Conservation (phyloP, 2,888 invertebrate genomes). For the Campopleginae sp. region DNA sequence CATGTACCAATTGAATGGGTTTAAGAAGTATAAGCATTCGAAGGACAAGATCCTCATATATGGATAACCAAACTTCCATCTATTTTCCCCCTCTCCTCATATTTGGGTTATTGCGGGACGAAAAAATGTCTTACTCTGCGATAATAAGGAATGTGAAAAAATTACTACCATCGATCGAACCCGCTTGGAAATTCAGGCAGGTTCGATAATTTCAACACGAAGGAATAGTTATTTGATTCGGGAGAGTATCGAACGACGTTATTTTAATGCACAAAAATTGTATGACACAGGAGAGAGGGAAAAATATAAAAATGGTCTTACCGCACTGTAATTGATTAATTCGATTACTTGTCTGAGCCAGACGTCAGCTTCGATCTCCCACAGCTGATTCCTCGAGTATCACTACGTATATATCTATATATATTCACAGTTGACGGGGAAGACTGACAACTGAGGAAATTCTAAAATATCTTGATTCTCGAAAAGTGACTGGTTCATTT, state of each 20-base stretch:
- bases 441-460: not conserved
- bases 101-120: not conserved
- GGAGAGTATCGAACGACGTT: not conserved
- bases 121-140: not conserved
- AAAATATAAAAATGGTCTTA: constrained; percentile 28
- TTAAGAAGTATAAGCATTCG: not conserved
- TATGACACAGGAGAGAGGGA: not conserved
- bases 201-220: not conserved
- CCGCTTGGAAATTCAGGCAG: not conserved
- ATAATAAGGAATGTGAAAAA: not conserved
- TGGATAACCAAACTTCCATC: not conserved
- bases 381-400: constrained; percentile 61
- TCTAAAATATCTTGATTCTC: not conserved
- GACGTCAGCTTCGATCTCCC: constrained; percentile 62
- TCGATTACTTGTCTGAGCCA: constrained; percentile 42
- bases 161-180: not conserved
- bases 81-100: not conserved
- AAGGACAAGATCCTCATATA: not conserved
- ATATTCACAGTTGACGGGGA: constrained; percentile 10
- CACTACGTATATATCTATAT: constrained; percentile 16
- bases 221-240: not conserved
- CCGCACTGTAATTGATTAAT: constrained; percentile 48
- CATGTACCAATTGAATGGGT: not conserved
- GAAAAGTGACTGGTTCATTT: constrained; percentile 3
- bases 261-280: not conserved